phyloP scores from a whole-genome alignment of 30 jellyfish, hydroid and myxozoan genomes.

The Pseudorhiza aurosa region DNA sequence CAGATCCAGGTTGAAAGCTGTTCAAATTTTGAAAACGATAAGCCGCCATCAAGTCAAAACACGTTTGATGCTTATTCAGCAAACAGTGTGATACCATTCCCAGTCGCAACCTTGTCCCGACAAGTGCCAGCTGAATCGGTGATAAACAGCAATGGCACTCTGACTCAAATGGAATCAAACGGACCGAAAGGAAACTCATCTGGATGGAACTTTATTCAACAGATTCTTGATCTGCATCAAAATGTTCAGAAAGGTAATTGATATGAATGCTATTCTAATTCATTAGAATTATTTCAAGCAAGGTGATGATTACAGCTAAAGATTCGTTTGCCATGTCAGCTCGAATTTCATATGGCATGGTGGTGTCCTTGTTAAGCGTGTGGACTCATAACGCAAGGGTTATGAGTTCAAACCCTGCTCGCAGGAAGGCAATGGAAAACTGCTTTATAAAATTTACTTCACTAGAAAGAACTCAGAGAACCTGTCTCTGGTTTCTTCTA shows the following conservation, averaged over 20 bases:
- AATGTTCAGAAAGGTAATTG: slow-evolving; percentile 43
- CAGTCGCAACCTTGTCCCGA: neutral
- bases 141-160: neutral
- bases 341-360: too few species aligned
- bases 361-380: too few species aligned
- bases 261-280: neutral
- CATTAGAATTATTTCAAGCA: too few species aligned
- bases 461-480: too few species aligned
- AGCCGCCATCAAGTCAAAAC: neutral
- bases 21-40: neutral
- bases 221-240: slow-evolving; percentile 64
- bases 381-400: too few species aligned
- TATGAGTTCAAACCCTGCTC: too few species aligned
- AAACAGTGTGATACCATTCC: neutral
- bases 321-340: too few species aligned
- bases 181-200: slow-evolving; percentile 16
- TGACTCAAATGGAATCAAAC: slow-evolving; percentile 16
- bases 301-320: too few species aligned
- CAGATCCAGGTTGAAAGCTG: slow-evolving; percentile 27
- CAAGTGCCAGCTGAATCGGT: slow-evolving; percentile 19
- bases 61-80: slow-evolving; percentile 3
- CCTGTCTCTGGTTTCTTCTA: too few species aligned
- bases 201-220: slow-evolving; percentile 69
- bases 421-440: too few species aligned
- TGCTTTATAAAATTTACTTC: too few species aligned